Conservation (phyloP, 2,888 invertebrate species). For the Tigriopus californicus region DNA sequence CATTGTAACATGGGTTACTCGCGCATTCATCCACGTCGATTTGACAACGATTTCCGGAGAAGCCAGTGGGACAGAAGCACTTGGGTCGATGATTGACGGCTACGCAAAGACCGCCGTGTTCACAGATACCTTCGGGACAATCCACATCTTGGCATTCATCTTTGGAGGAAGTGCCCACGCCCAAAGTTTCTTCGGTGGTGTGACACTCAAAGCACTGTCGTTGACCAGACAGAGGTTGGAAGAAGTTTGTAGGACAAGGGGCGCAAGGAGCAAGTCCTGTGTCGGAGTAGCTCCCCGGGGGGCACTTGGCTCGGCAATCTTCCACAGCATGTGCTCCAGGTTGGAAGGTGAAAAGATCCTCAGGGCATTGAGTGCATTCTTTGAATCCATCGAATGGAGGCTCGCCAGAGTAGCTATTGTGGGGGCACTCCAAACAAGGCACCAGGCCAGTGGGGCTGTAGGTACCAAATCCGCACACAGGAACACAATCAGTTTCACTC, state of each 20-base stretch:
- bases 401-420: constrained; percentile 69
- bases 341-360: constrained; percentile 71
- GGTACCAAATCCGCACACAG: constrained; percentile 88
- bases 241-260: constrained; percentile 76
- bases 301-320: constrained; percentile 65
- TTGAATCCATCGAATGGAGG: constrained; percentile 78
- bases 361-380: constrained; percentile 80
- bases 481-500: constrained; percentile 50
- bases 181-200: constrained; percentile 67
- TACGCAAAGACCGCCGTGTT: constrained; percentile 74
- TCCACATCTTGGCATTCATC: constrained; percentile 72
- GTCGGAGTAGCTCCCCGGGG: constrained; percentile 71
- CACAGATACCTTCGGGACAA: constrained; percentile 68
- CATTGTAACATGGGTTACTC: constrained; percentile 81
- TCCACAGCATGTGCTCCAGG: constrained; percentile 68
- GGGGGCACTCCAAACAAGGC: constrained; percentile 79
- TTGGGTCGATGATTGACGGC: constrained; percentile 59
- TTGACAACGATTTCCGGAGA: constrained; percentile 79
- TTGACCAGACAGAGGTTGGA: constrained; percentile 64
- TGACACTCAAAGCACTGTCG: constrained; percentile 75
- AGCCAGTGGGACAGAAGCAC: constrained; percentile 85
- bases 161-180: constrained; percentile 53
- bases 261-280: constrained; percentile 86
- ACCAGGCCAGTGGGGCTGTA: constrained; percentile 85
- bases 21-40: constrained; percentile 86